These are phyloP conservation scores for Digitonthophagus gazella DNA, from an alignment of 2,888 invertebrate species.

Conservation along the genomic window DNA sequence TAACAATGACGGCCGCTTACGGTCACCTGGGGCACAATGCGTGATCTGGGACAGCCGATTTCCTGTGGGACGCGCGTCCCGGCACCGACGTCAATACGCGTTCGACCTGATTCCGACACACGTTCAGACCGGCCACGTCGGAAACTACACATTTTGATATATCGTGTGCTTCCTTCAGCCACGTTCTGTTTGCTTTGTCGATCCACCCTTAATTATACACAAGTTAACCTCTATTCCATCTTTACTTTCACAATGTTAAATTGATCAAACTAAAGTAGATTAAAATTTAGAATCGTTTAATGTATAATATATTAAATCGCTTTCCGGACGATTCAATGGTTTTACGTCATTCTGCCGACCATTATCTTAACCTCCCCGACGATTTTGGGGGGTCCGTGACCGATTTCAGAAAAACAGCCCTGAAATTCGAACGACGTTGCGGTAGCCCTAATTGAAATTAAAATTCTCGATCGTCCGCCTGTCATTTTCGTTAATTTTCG, in stretches of 20 bases:
- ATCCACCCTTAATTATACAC: background rate
- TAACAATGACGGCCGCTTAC: slow-evolving; percentile 13
- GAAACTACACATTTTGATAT: background rate
- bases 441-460: too few relatives aligned
- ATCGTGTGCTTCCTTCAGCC: background rate
- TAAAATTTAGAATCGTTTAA: too few relatives aligned
- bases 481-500: too few relatives aligned
- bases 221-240: background rate
- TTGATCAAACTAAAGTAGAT: background rate
- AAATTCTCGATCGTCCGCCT: too few relatives aligned
- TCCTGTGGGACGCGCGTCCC: slow-evolving; percentile 6
- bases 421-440: too few relatives aligned
- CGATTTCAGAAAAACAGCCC: too few relatives aligned
- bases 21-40: slow-evolving; percentile 10
- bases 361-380: too few relatives aligned
- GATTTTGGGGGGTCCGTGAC: too few relatives aligned
- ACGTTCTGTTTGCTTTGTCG: background rate
- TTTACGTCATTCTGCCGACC: too few relatives aligned
- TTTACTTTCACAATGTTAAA: background rate
- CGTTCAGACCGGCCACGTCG: background rate
- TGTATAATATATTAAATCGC: too few relatives aligned
- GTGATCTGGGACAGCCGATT: slow-evolving; percentile 3
- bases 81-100: slow-evolving; percentile 5
- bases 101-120: slow-evolving; percentile 7
- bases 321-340: too few relatives aligned